Conservation (phyloP, 1,140 invertebrate genomes). For the Aphaenogaster ashmeadi region DNA sequence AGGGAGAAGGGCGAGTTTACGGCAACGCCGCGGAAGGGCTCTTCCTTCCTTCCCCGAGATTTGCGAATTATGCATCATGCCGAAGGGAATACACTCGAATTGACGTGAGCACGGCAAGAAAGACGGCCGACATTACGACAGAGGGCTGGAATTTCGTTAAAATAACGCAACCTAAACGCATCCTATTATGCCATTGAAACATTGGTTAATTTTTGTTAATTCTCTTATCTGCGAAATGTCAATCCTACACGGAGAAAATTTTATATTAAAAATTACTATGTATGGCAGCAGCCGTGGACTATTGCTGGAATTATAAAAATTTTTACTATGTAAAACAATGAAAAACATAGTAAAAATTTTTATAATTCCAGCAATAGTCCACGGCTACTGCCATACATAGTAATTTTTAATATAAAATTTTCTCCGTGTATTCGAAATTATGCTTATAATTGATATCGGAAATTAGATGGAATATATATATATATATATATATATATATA, state of each 20-base stretch:
- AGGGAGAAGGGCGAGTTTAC: slow-evolving; percentile 70
- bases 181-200: background rate
- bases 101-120: slow-evolving; percentile 69
- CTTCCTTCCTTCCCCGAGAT: slow-evolving; percentile 73
- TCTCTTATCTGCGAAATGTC: background rate
- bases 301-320: no score
- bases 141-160: slow-evolving; percentile 42
- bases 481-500: background rate
- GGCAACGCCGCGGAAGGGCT: slow-evolving; percentile 51
- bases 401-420: no score
- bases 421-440: background rate
- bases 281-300: no score
- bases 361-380: no score
- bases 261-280: no score
- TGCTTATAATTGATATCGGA: background rate
- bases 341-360: no score
- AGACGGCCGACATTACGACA: slow-evolving; percentile 46
- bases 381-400: no score
- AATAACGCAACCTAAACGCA: background rate
- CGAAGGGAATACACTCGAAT: slow-evolving; percentile 74
- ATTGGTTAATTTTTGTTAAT: background rate
- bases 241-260: no score
- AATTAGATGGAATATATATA: background rate
- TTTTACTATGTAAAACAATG: no score
- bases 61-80: slow-evolving; percentile 81